Percentiles rank a stretch among this genome's conserved stretches.
Conservation (phyloP, 2,113 vertebrate species). For the Struthidea cinerea region DNA sequence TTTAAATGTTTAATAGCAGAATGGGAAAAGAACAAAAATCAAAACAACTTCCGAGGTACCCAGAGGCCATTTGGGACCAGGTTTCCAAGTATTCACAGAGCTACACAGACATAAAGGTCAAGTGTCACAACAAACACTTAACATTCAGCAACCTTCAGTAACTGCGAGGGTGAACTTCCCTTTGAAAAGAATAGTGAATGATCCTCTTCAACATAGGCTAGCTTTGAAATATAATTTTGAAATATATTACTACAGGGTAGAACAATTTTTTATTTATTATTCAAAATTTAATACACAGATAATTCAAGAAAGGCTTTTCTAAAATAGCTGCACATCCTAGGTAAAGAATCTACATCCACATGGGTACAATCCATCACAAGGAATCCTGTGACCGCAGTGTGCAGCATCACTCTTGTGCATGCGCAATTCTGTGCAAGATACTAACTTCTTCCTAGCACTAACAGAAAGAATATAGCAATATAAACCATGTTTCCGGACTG, state of each 20-base stretch:
- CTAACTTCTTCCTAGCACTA: not conserved
- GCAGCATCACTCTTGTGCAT: not conserved
- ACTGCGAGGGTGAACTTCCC: not conserved
- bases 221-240: not conserved
- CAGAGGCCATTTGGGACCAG: not conserved
- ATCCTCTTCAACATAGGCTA: not conserved
- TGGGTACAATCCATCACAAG: not conserved
- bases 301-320: not conserved
- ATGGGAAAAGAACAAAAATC: not conserved
- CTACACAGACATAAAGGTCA: not conserved
- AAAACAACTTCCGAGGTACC: not conserved
- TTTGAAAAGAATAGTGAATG: not conserved
- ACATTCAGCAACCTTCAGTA: not conserved
- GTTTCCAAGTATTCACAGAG: not conserved
- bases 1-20: not conserved
- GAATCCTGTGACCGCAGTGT: not conserved
- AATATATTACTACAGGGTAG: not conserved
- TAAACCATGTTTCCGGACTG: not conserved
- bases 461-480: not conserved
- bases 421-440: accelerated
- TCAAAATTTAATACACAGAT: not conserved
- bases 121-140: not conserved
- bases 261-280: not conserved
- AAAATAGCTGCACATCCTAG: not conserved
- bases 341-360: not conserved